Evolutionary conservation across 2,113 vertebrate genomes (phyloP), one percentile per base, ranked within the genome.

Genomic region (Scophthalmus maximus): DNA sequence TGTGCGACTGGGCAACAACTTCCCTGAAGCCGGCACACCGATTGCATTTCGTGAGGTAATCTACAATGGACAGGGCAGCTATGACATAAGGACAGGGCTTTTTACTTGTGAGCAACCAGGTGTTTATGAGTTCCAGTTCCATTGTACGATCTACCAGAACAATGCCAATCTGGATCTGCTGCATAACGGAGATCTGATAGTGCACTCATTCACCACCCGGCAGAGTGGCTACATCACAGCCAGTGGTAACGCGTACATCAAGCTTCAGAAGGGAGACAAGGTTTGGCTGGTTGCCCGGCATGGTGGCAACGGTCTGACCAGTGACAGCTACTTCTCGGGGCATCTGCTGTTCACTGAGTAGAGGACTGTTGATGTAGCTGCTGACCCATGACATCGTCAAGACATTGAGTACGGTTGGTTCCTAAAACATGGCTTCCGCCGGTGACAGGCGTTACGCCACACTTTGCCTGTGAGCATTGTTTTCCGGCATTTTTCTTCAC

Each of bases 61-160:
- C 67, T 92, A 90, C 78, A 91, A 93, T 0, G 66, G 38, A 8
- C 89, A 88, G 68, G 46, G 79, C 5, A 63, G 66, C 68, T 92
- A 88, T 14, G 3, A 89, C 74, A 29, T 6, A 4, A 10, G 9
- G 0, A 90, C 63, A 0, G 92, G 92, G 1, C 2, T 22, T 12
- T 92, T 93, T 22, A 90, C 66, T 11, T 92, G 89, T 26, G 2
- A 15, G 1, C 3, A 63, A 4, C 23, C 83, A 0, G 92, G 92
- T 1, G 82, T 92, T 1, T 92, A 92, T 27, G 82, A 90, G 72
- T 91, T 93, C 22, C 27, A 85, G 7, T 91, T 92, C 57, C 47
- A 76, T 55, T 79, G 77, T 30, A 38, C 46, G 1, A 70, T 92
- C 38, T n/a, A 8, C 11, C 0, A 75, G 3, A 18, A 1, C 0